Evolutionary conservation across 2,888 invertebrate genomes (phyloP).

Genomic region (Yponomeuta malinellus): DNA sequence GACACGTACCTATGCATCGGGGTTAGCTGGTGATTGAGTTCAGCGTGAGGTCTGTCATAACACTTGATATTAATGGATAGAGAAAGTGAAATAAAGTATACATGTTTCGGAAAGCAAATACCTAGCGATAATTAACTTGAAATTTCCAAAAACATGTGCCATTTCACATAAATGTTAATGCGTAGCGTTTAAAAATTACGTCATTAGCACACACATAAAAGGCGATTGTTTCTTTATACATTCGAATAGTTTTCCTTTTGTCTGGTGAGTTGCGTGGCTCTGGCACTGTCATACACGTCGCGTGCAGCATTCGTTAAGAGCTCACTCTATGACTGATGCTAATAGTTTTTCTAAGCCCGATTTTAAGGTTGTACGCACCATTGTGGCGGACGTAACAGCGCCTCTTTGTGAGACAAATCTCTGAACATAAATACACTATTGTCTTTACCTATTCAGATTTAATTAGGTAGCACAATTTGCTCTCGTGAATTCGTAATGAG

Average conservation of each 20-base stretch:
- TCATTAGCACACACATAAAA: conserved; percentile 59
- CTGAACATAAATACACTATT: conserved; percentile 72
- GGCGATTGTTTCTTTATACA: conserved; percentile 65
- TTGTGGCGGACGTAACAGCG: conserved; percentile 63
- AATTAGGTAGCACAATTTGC: conserved; percentile 75
- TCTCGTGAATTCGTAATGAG: conserved; percentile 70
- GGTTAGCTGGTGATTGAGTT: background rate
- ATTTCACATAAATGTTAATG: conserved; percentile 39
- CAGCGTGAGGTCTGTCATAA: background rate
- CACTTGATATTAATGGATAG: no score
- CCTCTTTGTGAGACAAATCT: conserved; percentile 69
- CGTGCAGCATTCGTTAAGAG: background rate
- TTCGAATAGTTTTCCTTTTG: conserved; percentile 49
- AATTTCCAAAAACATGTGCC: conserved; percentile 22
- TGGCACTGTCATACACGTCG: conserved; percentile 17
- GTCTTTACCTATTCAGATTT: conserved; percentile 64
- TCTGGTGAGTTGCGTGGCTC: conserved; percentile 50
- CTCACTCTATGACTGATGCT: conserved; percentile 22
- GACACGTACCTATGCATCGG: background rate
- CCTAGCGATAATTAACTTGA: background rate
- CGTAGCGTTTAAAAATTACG: conserved; percentile 31
- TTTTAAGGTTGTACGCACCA: conserved; percentile 50
- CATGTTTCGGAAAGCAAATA: no score
- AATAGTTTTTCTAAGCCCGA: conserved; percentile 60
- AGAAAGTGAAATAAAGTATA: no score